Conservation (phyloP, 2,888 invertebrate species). For the Euspilapteryx auroguttella region DNA sequence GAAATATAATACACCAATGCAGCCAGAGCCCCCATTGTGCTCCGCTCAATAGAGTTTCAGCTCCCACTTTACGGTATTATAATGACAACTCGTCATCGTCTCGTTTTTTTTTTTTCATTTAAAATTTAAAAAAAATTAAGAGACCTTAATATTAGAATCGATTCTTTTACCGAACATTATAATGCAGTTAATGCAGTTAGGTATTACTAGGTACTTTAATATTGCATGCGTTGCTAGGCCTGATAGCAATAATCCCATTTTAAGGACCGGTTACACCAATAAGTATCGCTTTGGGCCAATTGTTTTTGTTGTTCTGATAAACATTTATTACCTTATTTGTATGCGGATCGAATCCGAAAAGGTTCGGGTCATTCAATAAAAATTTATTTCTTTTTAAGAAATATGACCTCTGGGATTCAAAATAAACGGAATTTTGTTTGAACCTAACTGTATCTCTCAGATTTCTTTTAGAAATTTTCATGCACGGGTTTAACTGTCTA, state of each 20-base stretch:
- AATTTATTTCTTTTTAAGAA: constrained; percentile 33
- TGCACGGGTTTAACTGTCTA: neutral
- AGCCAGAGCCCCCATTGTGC: constrained; percentile 48
- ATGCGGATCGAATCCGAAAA: constrained; percentile 42
- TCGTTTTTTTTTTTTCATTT: too few relatives aligned
- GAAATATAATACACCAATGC: constrained; percentile 48
- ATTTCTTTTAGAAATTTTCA: neutral
- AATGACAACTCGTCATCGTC: too few relatives aligned
- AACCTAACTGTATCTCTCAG: too few relatives aligned
- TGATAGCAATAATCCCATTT: neutral
- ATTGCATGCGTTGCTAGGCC: too few relatives aligned
- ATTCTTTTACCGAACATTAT: too few relatives aligned
- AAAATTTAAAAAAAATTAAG: too few relatives aligned
- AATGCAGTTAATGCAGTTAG: too few relatives aligned
- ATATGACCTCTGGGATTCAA: constrained; percentile 14
- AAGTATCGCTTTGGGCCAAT: constrained; percentile 33
- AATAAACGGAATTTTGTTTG: neutral
- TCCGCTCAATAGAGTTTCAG: constrained; percentile 44
- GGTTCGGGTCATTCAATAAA: constrained; percentile 36
- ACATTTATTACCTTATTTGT: constrained; percentile 49
- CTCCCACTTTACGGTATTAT: too few relatives aligned
- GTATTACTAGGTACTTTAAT: too few relatives aligned
- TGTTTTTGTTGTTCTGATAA: constrained; percentile 44
- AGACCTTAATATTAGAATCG: too few relatives aligned
- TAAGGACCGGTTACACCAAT: constrained; percentile 17